Base-by-base conservation (phyloP, 2,797 vertebrate species). In the Melanogrammus aeglefinus region DNA sequence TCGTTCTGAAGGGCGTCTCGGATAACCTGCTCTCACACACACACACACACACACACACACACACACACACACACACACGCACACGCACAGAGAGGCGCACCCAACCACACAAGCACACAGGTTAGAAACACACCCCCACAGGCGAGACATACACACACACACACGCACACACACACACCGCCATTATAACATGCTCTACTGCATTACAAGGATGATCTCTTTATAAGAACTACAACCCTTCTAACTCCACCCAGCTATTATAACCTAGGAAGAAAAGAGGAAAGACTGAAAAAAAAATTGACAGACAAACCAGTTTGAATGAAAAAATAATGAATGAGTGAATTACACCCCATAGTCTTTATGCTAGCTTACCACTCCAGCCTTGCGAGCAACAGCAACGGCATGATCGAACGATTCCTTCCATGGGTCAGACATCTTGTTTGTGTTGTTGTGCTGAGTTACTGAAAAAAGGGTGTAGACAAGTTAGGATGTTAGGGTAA, bases 341-440 rank as follows among this genome's bases (percentile, higher is more conserved):
- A 63, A n/a, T 24, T 8, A 63, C 57, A 63, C 21, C 21, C 21
- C 39, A 70, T 4, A 31, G 13, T 24, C 80, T 91, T 13, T 14
- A 13, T 70, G n/a, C 9, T 5, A 6, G 10, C 92, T 14, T 92
- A 99, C 97, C 82, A 90, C 92, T 79, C 98, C 98, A 66, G 97
- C 96, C 85, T 92, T 94, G 85, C 92, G 95, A 76, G 97, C 96
- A 78, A 98, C 91, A 75, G 75, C 41, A 31, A 98, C 92, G 1
- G 96, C 97, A 80, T 93, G 95, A 79, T 98, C 95, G 89, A 96
- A 96, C 66, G 94, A 95, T 12, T 91, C 94, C 85, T 96, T 93
- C 96, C 97, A 99, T 4, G 83, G 91, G 79, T 98, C 96, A 12
- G 87, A 85, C 96, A 97, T 98, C 77, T 84, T 92, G 83, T 24